Conservation (phyloP, 2,113 vertebrate genomes). For the Ammodytes dubius region DNA sequence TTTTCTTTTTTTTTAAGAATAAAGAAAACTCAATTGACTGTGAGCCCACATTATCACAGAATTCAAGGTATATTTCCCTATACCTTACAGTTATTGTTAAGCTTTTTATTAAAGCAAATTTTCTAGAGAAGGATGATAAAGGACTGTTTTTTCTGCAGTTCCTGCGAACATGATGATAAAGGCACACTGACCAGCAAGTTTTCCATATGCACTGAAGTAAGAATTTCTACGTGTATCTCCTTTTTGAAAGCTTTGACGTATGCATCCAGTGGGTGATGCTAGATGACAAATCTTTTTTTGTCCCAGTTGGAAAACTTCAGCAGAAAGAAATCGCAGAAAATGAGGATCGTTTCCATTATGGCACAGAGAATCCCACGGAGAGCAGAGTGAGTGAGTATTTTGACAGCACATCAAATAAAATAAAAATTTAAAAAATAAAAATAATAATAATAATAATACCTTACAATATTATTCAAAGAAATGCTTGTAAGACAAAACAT, state of each 20-base stretch:
- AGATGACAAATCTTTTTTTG: constrained; percentile 19
- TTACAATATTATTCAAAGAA: neutral
- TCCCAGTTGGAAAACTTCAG: constrained; percentile 73
- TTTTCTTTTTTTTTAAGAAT: constrained; percentile 41
- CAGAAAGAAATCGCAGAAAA: constrained; percentile 46
- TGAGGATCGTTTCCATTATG: constrained; percentile 60
- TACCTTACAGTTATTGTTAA: neutral
- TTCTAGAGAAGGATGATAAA: neutral
- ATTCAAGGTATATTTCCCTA: constrained; percentile 68
- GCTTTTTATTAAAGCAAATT: neutral
- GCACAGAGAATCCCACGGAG: constrained; percentile 57
- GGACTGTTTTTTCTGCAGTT: constrained; percentile 57
- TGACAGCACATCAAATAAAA: neutral
- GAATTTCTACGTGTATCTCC: neutral
- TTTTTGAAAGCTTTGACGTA: neutral
- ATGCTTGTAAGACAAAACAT: no score
- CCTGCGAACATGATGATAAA: constrained; percentile 69
- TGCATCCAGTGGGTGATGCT: neutral
- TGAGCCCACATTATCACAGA: constrained; percentile 70
- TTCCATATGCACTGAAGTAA: constrained; percentile 82
- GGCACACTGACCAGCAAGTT: constrained; percentile 52
- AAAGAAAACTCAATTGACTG: constrained; percentile 62
- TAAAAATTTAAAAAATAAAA: no score
- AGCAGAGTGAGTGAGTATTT: constrained; percentile 65
- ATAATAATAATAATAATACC: no score